Evolutionary conservation across 2,113 vertebrate species (phyloP).

Genomic region (Otis tarda): DNA sequence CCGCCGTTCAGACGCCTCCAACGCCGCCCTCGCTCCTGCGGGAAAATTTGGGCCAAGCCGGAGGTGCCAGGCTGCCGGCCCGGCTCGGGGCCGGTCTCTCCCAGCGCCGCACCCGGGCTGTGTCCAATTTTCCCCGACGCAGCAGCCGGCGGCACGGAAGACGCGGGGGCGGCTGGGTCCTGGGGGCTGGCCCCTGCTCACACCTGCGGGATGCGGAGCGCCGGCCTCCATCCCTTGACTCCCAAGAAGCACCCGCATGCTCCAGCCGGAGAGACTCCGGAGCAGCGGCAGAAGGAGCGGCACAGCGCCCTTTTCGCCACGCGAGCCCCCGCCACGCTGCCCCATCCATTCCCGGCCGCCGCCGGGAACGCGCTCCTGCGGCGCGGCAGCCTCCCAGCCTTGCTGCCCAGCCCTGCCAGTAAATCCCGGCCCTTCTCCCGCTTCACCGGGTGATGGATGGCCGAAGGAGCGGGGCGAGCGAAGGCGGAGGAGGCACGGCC

Average conservation of each 20-base stretch:
- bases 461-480: fast-evolving
- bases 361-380: fast-evolving
- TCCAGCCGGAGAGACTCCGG: no score
- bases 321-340: fast-evolving
- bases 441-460: not conserved
- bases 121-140: fast-evolving
- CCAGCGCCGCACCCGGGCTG: fast-evolving
- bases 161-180: fast-evolving
- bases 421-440: not conserved
- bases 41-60: not conserved
- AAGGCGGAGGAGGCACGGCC: fast-evolving
- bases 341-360: fast-evolving
- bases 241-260: fast-evolving
- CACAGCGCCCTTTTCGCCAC: fast-evolving
- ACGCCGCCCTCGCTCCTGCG: fast-evolving
- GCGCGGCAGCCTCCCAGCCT: fast-evolving
- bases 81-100: fast-evolving
- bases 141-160: not conserved
- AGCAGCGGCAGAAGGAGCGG: not conserved
- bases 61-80: not conserved
- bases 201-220: fast-evolving
- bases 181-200: not conserved
- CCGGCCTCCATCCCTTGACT: fast-evolving
- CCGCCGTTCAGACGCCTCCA: fast-evolving
- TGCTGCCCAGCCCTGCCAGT: not conserved